phyloP scores from a whole-genome alignment of 1,140 invertebrate species.

The Callitettix versicolor region DNA sequence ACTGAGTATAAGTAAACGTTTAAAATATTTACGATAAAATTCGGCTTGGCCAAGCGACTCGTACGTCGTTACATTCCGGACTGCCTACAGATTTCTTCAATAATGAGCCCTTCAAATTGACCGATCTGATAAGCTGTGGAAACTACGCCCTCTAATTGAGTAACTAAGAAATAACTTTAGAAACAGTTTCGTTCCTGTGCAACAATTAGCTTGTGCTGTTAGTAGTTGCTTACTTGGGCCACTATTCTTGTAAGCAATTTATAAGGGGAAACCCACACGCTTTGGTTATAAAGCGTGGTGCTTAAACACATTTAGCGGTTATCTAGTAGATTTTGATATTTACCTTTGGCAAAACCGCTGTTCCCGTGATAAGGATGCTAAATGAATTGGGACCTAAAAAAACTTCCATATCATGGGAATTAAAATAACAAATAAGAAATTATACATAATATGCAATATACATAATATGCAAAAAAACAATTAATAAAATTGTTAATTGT shows the following conservation, averaged over 20 bases:
- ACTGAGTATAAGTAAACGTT: too few species aligned
- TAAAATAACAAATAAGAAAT: too few species aligned
- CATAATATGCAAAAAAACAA: too few species aligned
- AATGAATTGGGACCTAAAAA: too few species aligned
- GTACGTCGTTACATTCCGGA: too few species aligned
- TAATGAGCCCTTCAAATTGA: constrained; percentile 11
- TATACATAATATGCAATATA: too few species aligned
- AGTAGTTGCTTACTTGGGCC: too few species aligned
- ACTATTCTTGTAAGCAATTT: constrained; percentile 13
- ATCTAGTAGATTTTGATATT: constrained; percentile 13
- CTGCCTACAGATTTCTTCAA: constrained; percentile 8
- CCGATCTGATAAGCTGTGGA: constrained; percentile 12
- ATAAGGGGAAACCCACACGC: constrained; percentile 19
- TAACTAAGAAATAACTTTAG: constrained; percentile 9
- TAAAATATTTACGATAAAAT: too few species aligned
- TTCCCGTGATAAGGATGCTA: constrained; percentile 1
- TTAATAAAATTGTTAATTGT: too few species aligned
- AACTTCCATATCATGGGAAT: constrained; percentile 3
- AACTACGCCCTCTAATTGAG: constrained; percentile 16
- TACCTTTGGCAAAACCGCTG: constrained; percentile 10
- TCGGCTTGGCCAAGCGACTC: too few species aligned
- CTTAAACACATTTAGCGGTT: too few species aligned
- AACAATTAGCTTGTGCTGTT: constrained; percentile 4
- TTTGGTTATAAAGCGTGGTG: constrained; percentile 1
- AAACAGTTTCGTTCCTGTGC: constrained; percentile 20